Conservation (phyloP, 2,888 invertebrate genomes). For the Dryocosmus kuriphilus region DNA sequence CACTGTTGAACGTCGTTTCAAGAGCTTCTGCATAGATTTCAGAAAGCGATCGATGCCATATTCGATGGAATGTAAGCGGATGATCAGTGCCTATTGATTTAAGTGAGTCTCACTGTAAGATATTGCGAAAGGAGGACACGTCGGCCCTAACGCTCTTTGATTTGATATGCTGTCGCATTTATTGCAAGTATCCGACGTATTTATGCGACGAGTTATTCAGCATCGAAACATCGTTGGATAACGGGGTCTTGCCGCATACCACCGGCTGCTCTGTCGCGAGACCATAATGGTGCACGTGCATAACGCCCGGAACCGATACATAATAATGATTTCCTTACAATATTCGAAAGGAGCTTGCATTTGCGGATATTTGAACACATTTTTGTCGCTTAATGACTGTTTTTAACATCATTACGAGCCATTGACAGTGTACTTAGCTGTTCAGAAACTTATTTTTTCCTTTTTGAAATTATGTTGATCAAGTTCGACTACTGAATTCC, state of each 20-base stretch:
- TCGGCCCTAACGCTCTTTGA: slow-evolving; percentile 47
- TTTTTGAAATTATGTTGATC: background rate
- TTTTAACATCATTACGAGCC: slow-evolving; percentile 59
- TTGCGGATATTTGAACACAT: slow-evolving; percentile 43
- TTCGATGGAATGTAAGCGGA: slow-evolving; percentile 16
- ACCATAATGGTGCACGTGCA: slow-evolving; percentile 61
- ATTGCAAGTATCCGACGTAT: slow-evolving; percentile 63
- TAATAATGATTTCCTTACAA: slow-evolving; percentile 65
- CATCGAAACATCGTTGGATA: slow-evolving; percentile 65
- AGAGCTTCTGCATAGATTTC: slow-evolving; percentile 24
- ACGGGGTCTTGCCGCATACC: slow-evolving; percentile 68
- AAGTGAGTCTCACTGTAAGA: background rate
- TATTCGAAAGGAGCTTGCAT: slow-evolving; percentile 53
- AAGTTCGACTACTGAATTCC: slow-evolving; percentile 27
- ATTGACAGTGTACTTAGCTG: background rate
- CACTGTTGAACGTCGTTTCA: background rate
- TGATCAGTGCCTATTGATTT: slow-evolving; percentile 2
- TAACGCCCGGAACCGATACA: slow-evolving; percentile 59
- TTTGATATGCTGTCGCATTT: slow-evolving; percentile 39
- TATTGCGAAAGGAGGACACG: slow-evolving; percentile 44
- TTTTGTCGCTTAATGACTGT: slow-evolving; percentile 58
- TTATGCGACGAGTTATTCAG: slow-evolving; percentile 67
- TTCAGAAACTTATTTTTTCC: background rate
- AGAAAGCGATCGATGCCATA: slow-evolving; percentile 32
- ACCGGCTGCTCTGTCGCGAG: slow-evolving; percentile 54